Base-by-base conservation (phyloP, 2,113 vertebrate species). In the Mola mola region DNA sequence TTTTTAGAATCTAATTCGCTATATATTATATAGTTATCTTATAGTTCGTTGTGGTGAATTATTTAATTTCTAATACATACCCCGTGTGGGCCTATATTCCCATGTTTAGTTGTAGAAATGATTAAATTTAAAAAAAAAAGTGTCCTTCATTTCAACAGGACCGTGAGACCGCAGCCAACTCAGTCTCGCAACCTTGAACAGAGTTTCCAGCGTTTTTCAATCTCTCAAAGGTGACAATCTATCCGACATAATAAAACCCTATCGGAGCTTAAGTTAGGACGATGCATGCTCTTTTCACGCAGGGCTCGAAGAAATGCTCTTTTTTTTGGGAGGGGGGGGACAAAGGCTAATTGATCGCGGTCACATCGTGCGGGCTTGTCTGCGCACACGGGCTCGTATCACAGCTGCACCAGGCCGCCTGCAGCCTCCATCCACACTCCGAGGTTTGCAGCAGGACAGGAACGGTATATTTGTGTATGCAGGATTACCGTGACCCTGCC, bases 401-500 rank as follows among this genome's bases (percentile, higher is more conserved):
- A 19, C 6, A 25, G 25, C 9, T 24, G 21, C 10, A 43, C 29
- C 21, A 20, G 41, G 31, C 24, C 19, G 19, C 16, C 43, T 61
- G 37, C 49, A 19, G 25, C 41, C 29, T 59, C 51, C 34, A 13
- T 51, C 6, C 38, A 31, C 15, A 8, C 31, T 44, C 4, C 20
- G 49, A 65, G 52, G 8, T 19, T 33, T 49, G 42, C 25, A 33
- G 68, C 72, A 48, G 66, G 40, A 47, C 40, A 79, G 40, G 55
- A 70, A 52, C 41, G 33, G 3, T 64, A 48, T 74, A 43, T 72
- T 42, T 77, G 71, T 77, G 53, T 74, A 61, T 64, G 72, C 63
- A 62, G 71, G 71, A 81, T 84, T 73, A 82, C 61, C 55, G 41
- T 40, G 73, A 74, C 78, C 81, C 65, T 79, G 85, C 56, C 81